Conservation (phyloP, 2,888 invertebrate species). For the Cataglyphis livida region DNA sequence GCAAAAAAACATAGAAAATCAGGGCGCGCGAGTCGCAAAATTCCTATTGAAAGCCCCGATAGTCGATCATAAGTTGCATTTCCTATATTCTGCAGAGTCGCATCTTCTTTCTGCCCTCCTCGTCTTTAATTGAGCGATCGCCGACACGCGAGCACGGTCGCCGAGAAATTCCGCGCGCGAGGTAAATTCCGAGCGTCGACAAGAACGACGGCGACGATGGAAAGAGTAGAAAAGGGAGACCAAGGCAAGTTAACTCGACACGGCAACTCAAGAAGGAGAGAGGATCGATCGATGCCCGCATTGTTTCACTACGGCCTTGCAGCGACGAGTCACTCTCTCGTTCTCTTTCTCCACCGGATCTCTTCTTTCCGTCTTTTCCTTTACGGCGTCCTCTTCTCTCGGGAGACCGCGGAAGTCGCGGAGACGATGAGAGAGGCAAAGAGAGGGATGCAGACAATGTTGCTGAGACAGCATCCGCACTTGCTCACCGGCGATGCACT, state of each 20-base stretch:
- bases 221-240: not conserved
- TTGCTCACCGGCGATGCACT: conserved; percentile 57
- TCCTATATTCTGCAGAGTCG: conserved; percentile 4
- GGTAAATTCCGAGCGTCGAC: conserved; percentile 26
- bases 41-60: conserved; percentile 7
- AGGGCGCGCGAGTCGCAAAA: not conserved
- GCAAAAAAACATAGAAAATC: not conserved
- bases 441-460: conserved; percentile 61
- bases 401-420: conserved; percentile 25
- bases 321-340: not conserved
- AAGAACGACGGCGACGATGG: conserved; percentile 14
- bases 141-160: conserved; percentile 34
- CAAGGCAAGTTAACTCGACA: conserved; percentile 31
- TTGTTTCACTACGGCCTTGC: conserved; percentile 70
- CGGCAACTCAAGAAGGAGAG: conserved; percentile 57
- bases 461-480: conserved; percentile 78
- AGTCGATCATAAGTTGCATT: conserved; percentile 3
- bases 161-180: conserved; percentile 48
- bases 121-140: conserved; percentile 47
- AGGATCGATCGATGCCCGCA: conserved; percentile 75
- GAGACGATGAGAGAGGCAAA: conserved; percentile 39
- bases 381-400: conserved; percentile 25
- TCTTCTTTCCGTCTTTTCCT: conserved; percentile 19
- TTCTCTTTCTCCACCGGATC: not conserved
- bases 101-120: not conserved